phyloP scores from a whole-genome alignment of 1,140 invertebrate genomes.

The Caenorhabditis latens region DNA sequence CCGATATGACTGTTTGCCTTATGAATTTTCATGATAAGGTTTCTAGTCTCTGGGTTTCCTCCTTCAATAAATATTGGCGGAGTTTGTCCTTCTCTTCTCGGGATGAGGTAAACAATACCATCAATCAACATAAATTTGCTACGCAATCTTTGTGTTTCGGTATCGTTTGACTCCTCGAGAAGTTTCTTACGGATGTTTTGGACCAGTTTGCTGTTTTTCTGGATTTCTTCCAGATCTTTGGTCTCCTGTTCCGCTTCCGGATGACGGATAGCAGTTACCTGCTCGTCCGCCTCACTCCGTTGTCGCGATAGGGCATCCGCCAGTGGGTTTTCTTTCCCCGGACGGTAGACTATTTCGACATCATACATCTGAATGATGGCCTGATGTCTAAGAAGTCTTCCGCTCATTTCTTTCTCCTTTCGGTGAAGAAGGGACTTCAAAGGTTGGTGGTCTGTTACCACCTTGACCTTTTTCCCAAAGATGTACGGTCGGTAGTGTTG shows the following conservation, averaged over 20 bases:
- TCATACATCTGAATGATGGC: slow-evolving; percentile 3
- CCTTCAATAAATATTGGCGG: not conserved
- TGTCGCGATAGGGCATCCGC: not conserved
- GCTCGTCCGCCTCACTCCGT: not conserved
- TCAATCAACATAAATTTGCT: not conserved
- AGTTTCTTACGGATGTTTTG: not conserved
- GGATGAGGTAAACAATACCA: not conserved
- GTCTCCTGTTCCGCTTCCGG: not conserved
- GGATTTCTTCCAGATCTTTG: not conserved
- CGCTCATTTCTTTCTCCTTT: slow-evolving; percentile 8
- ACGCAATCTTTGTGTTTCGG: not conserved
- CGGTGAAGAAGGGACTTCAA: not conserved
- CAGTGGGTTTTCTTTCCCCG: not conserved
- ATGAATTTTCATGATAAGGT: not conserved
- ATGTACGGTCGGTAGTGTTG: not conserved
- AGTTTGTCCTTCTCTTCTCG: not conserved
- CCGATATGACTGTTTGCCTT: not conserved
- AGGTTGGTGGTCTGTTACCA: not conserved
- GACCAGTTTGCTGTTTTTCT: not conserved
- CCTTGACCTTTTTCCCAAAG: not conserved
- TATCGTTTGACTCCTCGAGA: not conserved
- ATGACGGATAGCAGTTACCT: not conserved
- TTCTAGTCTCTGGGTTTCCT: not conserved
- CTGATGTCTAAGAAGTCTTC: not conserved
- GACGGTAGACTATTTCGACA: not conserved